Base-by-base conservation (phyloP, 2,113 vertebrate species). In the Columbina picui region DNA sequence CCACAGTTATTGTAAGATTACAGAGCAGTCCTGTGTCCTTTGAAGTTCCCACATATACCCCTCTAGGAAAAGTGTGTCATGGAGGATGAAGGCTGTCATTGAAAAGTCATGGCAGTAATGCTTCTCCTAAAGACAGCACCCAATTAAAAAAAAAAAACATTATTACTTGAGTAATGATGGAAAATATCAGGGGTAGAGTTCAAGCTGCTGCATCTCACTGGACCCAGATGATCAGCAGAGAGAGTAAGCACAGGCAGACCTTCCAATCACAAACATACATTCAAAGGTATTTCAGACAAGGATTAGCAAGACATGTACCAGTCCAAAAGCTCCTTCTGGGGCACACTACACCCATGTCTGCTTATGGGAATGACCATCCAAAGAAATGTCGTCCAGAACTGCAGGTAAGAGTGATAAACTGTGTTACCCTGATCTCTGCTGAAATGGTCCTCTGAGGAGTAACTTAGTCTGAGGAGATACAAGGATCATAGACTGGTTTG, bases 221-320 rank as follows among this genome's bases (percentile, higher is more conserved):
- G 20, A 60, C 36, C 7, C 67, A 79, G 57, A 45, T 13, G 9
- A 85, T 29, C 11, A 36, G 13, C 19, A 71, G 49, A 75, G 47
- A 63, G 15, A 41, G 19, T 8, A 79, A 82, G 18, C 26, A 75
- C 27, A 60, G 30, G n/a, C 7, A 83, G 26, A 64, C 18, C 7
- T 76, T 90, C 22, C 49, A 49, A 43, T n/a, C 9, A 64, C 10
- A 59, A 0, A 2, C 12, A 1, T 30, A 41, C 0, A 0, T 43
- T 67, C 47, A 71, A 78, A 94, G 20, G 18, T 1, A 2, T 16
- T 68, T 64, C n/a, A 47, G 7, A 53, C 3, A 6, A 80, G 9
- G 10, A 65, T 15, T 21, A 76, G 10, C 21, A 86, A 73, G 12
- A 19, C 14, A 25, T 19, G 12, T 10, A 10, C 39, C 61, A 32